These are phyloP conservation scores for Mormyrus lacerda DNA, from an alignment of 2,113 vertebrate species.

Conservation along the genomic window DNA sequence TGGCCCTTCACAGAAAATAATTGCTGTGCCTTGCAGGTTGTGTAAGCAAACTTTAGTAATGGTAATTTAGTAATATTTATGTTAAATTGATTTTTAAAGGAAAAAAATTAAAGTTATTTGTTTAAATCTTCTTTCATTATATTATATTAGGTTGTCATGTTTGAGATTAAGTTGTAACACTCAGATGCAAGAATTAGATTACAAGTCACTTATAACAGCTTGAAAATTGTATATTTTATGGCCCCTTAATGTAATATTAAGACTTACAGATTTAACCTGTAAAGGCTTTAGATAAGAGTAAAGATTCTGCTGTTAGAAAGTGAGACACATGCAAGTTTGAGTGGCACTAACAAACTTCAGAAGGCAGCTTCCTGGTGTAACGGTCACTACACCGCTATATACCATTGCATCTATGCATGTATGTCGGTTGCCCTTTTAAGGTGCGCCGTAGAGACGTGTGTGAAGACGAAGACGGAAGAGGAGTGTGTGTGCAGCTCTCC, in stretches of 20 bases:
- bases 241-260: background rate
- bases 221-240: background rate
- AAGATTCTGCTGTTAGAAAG: background rate
- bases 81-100: background rate
- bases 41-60: background rate
- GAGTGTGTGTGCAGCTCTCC: too few species aligned
- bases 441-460: too few species aligned
- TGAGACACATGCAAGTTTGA: background rate
- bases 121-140: background rate
- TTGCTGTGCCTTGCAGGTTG: background rate
- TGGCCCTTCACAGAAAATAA: background rate
- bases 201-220: background rate
- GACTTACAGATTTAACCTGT: background rate
- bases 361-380: background rate
- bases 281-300: background rate
- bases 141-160: background rate
- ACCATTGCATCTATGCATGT: too few species aligned
- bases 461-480: too few species aligned
- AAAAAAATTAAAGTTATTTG: background rate
- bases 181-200: background rate
- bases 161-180: background rate
- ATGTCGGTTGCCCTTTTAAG: too few species aligned
- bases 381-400: too few species aligned
- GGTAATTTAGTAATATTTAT: background rate
- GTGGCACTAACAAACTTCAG: background rate